Conservation (phyloP, 2,113 vertebrate genomes). For the Saguinus imperator region DNA sequence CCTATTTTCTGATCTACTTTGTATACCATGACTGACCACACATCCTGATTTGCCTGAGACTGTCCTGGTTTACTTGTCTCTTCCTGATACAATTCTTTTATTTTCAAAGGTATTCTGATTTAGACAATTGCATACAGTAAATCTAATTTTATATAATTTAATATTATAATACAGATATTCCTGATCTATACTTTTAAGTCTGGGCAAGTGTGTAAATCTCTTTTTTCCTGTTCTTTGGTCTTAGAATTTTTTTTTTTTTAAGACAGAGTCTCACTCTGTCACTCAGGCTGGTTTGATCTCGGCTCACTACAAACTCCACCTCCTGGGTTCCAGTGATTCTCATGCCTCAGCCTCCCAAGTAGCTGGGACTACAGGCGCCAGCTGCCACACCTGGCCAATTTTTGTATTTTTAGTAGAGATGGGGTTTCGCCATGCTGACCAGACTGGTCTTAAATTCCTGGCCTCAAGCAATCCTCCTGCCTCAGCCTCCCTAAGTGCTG, state of each 20-base stretch:
- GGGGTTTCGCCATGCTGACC: too few species aligned
- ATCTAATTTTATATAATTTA: background rate
- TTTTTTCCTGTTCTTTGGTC: background rate
- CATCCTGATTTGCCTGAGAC: background rate
- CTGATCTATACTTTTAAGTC: background rate
- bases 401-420: too few species aligned
- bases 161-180: background rate
- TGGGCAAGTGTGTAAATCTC: background rate
- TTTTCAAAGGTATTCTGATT: background rate
- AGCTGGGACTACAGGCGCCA: too few species aligned
- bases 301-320: too few species aligned
- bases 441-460: too few species aligned
- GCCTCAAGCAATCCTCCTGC: too few species aligned
- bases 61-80: background rate
- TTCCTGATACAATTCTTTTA: background rate
- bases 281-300: too few species aligned
- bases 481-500: too few species aligned
- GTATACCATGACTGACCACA: background rate
- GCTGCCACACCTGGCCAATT: too few species aligned
- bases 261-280: too few species aligned
- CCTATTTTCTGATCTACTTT: background rate
- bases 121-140: background rate
- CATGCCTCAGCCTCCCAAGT: too few species aligned
- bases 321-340: too few species aligned
- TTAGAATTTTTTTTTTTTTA: background rate